phyloP scores from a whole-genome alignment of 2,797 vertebrate species.

The Tarsius wallacei region DNA sequence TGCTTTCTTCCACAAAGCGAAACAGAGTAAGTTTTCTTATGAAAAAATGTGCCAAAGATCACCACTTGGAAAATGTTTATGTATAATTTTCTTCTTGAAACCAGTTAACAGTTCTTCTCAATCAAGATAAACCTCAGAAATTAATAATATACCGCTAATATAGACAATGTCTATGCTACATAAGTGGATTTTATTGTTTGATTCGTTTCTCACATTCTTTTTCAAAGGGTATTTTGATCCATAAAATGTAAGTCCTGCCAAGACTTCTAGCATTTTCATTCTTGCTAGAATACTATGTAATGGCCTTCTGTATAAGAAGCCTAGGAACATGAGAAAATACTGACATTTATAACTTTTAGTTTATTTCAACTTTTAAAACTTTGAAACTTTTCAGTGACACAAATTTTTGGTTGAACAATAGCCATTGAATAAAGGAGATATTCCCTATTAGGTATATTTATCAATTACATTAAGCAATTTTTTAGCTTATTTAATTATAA shows the following conservation, averaged over 20 bases:
- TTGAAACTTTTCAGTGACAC: neutral
- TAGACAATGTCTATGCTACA: neutral
- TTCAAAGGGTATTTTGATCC: conserved; percentile 25
- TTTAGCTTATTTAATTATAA: conserved; percentile 41
- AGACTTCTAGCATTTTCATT: neutral
- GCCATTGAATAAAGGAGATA: conserved; percentile 1
- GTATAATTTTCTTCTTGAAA: conserved; percentile 5
- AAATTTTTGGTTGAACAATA: conserved; percentile 20
- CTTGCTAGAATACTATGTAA: neutral
- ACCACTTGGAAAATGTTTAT: neutral
- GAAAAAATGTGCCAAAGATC: neutral
- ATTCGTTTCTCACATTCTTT: neutral
- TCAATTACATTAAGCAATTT: neutral
- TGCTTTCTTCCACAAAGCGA: neutral
- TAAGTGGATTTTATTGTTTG: neutral
- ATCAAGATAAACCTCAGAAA: conserved; percentile 55
- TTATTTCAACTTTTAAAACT: neutral
- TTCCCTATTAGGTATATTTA: neutral
- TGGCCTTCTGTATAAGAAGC: neutral
- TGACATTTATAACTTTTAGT: neutral
- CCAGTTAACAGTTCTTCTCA: neutral
- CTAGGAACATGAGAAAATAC: neutral
- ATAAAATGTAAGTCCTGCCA: neutral
- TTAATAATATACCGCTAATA: neutral
- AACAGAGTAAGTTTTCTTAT: neutral